A percentile compares a stretch with the other conserved stretches of the same genome.
phyloP scores from a whole-genome alignment of 2,113 vertebrate species.

The Actinemys pallida region DNA sequence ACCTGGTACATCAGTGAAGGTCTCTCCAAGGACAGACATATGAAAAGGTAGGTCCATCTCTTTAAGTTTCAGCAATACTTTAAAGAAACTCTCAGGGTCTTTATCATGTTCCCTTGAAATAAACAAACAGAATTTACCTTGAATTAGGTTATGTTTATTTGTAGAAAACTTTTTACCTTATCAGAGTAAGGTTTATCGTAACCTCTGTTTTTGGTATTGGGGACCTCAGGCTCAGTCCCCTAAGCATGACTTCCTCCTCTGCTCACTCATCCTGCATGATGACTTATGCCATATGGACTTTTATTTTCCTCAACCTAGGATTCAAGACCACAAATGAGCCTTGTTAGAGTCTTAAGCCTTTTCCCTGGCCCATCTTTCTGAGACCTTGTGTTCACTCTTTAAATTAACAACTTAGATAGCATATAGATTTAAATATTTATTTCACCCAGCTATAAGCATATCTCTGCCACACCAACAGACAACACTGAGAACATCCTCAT shows the following conservation, averaged over 20 bases:
- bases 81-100: slow-evolving; percentile 96
- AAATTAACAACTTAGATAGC: not conserved
- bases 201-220: not conserved
- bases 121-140: slow-evolving; percentile 89
- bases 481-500: rapidly evolving
- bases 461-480: not conserved
- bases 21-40: slow-evolving; percentile 91
- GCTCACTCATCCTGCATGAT: not conserved
- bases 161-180: not conserved
- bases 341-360: not conserved
- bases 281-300: not conserved
- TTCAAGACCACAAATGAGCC: slow-evolving; percentile 1
- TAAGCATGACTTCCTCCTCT: not conserved
- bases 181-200: not conserved
- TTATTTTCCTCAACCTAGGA: not conserved
- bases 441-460: not conserved
- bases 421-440: not conserved
- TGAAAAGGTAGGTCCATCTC: slow-evolving; percentile 85
- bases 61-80: slow-evolving; percentile 89
- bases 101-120: slow-evolving; percentile 96
- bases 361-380: not conserved
- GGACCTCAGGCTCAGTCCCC: not conserved
- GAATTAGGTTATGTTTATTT: slow-evolving; percentile 12
- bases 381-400: not conserved
- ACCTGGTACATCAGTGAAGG: slow-evolving; percentile 94